Evolutionary conservation across 2,888 invertebrate genomes (phyloP).

Genomic region (Noctua pronuba): DNA sequence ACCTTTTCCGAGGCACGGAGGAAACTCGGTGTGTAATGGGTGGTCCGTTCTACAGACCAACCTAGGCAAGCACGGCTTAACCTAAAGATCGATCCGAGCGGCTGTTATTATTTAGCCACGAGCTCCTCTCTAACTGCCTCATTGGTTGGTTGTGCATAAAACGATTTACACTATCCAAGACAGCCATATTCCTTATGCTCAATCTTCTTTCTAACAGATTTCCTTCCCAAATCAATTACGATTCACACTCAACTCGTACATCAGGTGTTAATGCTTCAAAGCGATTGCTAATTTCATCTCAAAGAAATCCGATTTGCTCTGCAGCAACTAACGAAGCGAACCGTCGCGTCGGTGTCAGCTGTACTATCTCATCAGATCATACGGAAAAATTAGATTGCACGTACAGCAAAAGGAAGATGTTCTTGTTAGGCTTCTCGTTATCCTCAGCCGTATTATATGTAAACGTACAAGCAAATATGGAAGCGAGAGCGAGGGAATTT

Average conservation of each 20-base stretch:
- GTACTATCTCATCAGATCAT: slow-evolving; percentile 79
- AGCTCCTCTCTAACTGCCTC: too few relatives aligned
- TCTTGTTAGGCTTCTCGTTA: slow-evolving; percentile 67
- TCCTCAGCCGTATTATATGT: slow-evolving; percentile 55
- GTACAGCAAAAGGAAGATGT: slow-evolving; percentile 67
- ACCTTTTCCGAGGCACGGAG: too few relatives aligned
- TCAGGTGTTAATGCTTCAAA: slow-evolving; percentile 81
- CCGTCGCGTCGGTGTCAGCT: slow-evolving; percentile 73
- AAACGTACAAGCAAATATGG: slow-evolving; percentile 59
- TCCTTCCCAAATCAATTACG: slow-evolving; percentile 35
- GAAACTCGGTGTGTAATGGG: too few relatives aligned
- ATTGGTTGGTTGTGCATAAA: background rate
- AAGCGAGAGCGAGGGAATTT: slow-evolving; percentile 57
- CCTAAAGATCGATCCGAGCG: too few relatives aligned
- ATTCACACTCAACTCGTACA: slow-evolving; percentile 55
- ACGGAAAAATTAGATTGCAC: slow-evolving; percentile 76
- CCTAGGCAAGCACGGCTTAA: too few relatives aligned
- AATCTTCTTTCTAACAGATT: background rate
- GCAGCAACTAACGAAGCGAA: slow-evolving; percentile 81
- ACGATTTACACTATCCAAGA: background rate
- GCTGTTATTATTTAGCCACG: too few relatives aligned
- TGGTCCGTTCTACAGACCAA: too few relatives aligned
- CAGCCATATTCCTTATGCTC: background rate
- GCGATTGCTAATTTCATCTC: slow-evolving; percentile 85
- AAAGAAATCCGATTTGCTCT: slow-evolving; percentile 80